phyloP scores from a whole-genome alignment of 2,797 vertebrate species.

The Tapera naevia region DNA sequence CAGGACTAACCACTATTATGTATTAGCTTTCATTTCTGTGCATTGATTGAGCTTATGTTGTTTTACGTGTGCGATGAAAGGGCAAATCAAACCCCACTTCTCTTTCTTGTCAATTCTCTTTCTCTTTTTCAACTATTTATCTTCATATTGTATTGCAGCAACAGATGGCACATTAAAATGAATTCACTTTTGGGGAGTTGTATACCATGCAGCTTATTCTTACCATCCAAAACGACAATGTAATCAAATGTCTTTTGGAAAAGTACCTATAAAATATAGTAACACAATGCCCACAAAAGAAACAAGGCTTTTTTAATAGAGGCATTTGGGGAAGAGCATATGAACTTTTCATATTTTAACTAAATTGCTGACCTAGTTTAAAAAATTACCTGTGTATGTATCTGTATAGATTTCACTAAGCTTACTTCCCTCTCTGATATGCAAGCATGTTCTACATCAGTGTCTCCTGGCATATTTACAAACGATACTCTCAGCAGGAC shows the following conservation, averaged over 20 bases:
- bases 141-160: constrained; percentile 26
- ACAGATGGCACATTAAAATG: constrained; percentile 69
- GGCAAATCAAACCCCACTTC: constrained; percentile 67
- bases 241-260: constrained; percentile 37
- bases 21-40: constrained; percentile 80
- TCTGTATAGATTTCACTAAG: fast-evolving
- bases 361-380: not conserved
- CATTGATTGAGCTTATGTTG: constrained; percentile 78
- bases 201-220: not conserved
- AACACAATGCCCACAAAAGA: constrained; percentile 14
- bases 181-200: constrained; percentile 51
- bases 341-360: not conserved
- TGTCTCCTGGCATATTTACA: not conserved
- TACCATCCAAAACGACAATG: not conserved
- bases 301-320: not conserved
- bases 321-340: not conserved
- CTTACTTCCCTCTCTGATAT: not conserved
- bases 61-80: constrained; percentile 75
- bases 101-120: constrained; percentile 54
- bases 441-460: not conserved
- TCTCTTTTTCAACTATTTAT: constrained; percentile 60
- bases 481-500: not conserved
- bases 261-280: constrained; percentile 27
- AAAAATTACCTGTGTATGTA: not conserved
- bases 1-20: constrained; percentile 73